Percentiles rank a stretch among this genome's conserved stretches.
Evolutionary conservation across 2,888 invertebrate species (phyloP).

Genomic region (Cynaeus angustus): DNA sequence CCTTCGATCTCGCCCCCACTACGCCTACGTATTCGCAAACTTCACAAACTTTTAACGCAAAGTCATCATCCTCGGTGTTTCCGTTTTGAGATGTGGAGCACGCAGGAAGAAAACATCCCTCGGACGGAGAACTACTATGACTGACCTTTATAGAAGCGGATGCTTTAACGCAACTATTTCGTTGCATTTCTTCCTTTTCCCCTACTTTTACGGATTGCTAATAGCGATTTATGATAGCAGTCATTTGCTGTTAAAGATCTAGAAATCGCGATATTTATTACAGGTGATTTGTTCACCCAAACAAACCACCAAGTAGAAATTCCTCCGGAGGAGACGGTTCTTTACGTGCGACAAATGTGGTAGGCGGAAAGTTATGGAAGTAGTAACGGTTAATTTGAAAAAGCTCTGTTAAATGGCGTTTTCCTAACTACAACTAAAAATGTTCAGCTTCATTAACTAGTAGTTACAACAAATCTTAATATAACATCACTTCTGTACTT

Average conservation of each 20-base stretch:
- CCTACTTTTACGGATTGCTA: conserved; percentile 21
- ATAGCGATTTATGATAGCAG: conserved; percentile 26
- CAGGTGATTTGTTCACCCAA: conserved; percentile 1
- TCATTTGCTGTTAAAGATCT: conserved; percentile 18
- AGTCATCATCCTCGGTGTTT: conserved; percentile 46
- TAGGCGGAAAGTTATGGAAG: neutral
- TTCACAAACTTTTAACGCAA: conserved; percentile 53
- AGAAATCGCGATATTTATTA: conserved; percentile 27
- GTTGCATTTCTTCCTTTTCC: conserved; percentile 6
- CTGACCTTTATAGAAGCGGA: conserved; percentile 6
- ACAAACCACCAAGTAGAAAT: conserved; percentile 8
- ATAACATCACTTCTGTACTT: too few relatives aligned
- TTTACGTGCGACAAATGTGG: neutral
- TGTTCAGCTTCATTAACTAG: too few relatives aligned
- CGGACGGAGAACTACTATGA: neutral
- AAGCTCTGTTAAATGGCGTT: neutral
- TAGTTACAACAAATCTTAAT: too few relatives aligned
- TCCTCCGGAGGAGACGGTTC: conserved; percentile 1
- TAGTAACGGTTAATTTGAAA: neutral
- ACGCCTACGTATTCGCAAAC: conserved; percentile 53
- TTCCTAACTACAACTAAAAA: too few relatives aligned
- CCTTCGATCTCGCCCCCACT: conserved; percentile 63
- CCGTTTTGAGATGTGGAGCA: conserved; percentile 56
- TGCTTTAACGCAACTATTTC: conserved; percentile 8
- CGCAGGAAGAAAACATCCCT: conserved; percentile 5